Evolutionary conservation across 2,888 invertebrate genomes (phyloP).

Genomic region (Acheta domesticus): DNA sequence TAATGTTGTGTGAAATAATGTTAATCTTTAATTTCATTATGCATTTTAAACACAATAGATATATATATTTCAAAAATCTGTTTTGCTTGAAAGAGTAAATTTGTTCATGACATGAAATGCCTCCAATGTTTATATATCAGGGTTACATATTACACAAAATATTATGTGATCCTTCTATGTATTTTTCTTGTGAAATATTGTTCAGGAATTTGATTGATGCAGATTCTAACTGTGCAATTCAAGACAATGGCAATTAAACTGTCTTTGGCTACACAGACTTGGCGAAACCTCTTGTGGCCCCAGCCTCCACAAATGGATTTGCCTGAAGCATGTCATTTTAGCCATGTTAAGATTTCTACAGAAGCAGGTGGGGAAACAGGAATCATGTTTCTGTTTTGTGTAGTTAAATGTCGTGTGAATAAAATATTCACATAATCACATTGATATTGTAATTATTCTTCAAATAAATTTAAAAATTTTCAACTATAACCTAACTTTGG

Average conservation of each 20-base stretch:
- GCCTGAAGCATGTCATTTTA: not conserved
- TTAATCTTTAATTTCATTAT: not conserved
- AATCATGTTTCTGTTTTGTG: constrained; percentile 6
- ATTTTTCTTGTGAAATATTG: constrained; percentile 11
- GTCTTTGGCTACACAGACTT: not conserved
- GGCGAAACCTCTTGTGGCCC: constrained; percentile 18
- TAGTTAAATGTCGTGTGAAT: not conserved
- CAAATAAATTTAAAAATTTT: too few relatives aligned
- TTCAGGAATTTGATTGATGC: not conserved
- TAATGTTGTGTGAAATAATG: not conserved
- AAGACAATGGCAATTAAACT: not conserved
- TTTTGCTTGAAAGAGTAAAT: constrained; percentile 18
- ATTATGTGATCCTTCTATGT: constrained; percentile 6
- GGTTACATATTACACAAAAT: constrained; percentile 1
- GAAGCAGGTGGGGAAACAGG: not conserved
- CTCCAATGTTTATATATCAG: constrained; percentile 2
- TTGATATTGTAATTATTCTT: not conserved
- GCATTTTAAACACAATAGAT: not conserved
- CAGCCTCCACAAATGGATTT: constrained; percentile 11
- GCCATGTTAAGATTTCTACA: not conserved
- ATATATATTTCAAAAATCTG: not conserved
- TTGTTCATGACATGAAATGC: not conserved
- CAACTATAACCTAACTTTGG: too few relatives aligned
- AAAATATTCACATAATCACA: constrained; percentile 18
- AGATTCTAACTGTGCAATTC: not conserved